Evolutionary conservation across 1,140 invertebrate genomes (phyloP).

Genomic region (Calosoma granatense): DNA sequence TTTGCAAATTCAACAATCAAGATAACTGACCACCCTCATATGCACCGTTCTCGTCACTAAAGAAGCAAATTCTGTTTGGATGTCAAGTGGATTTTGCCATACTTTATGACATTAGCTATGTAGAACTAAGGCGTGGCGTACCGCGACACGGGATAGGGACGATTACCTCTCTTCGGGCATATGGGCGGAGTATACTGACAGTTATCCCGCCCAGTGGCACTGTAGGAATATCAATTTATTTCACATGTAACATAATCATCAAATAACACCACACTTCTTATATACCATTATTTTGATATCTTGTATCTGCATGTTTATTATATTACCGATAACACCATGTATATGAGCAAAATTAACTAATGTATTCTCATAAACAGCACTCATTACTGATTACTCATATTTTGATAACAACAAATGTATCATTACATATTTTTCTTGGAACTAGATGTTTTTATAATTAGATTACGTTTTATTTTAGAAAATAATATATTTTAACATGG

Average conservation of each 20-base stretch:
- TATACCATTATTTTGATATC: not conserved
- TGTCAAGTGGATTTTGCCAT: not conserved
- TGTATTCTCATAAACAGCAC: not conserved
- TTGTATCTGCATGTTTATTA: not conserved
- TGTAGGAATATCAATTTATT: not conserved
- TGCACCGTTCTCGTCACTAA: not conserved
- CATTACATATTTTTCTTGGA: no score
- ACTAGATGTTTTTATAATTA: no score
- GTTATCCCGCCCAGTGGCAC: not conserved
- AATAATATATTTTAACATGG: no score
- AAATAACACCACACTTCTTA: no score
- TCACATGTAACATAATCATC: no score
- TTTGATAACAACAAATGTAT: no score
- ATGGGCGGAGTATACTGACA: not conserved
- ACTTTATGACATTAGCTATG: not conserved
- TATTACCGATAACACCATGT: no score
- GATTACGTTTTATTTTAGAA: no score
- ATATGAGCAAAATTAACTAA: not conserved
- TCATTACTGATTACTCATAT: not conserved
- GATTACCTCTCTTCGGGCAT: not conserved
- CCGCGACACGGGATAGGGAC: not conserved
- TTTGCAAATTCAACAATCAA: not conserved
- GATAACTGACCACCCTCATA: not conserved
- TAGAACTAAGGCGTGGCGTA: not conserved
- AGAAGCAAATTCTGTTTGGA: not conserved